Evolutionary conservation across 1,140 invertebrate genomes (phyloP), one percentile per base, ranked within the genome.

Genomic region (Alviniconcha marisindica): DNA sequence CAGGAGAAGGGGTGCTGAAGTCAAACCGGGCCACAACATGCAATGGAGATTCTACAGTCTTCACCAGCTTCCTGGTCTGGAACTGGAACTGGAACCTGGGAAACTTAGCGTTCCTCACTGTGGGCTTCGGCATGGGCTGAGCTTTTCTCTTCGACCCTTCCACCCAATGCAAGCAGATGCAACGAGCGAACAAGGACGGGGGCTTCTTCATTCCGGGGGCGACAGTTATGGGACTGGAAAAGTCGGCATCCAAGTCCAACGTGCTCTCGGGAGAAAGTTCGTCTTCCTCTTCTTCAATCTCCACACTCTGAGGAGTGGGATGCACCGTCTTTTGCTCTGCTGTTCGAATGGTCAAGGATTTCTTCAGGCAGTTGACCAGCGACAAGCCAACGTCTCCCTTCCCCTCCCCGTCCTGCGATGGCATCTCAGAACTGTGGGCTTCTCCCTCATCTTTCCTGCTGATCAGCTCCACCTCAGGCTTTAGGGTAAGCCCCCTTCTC

Each of bases 1-100:
- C 95, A 36, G 95, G 95, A 0, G 95, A 96, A 2, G 94, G 94
- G 74, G 92, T 94, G 54, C 94, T 92, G 92, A 96, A 96, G 79
- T 94, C 93, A 91, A 96, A 94, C 60, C 86, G 84, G 66, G 79
- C 83, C 21, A 92, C 84, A 28, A 80, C 56, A 14, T 87, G 21
- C 31, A 85, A 36, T 33, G 84, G 31, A 14, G 48, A 56, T 69
- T 21, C 33, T 18, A 63, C 74, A 14, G 77, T 42, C 31, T 31
- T 31, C 15, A 71, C 73, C 21, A 82, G 38, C 63, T 84, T 74
- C 38, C 79, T 85, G 28, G 78, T 87, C 83, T 90, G 89, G 28
- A 60, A 77, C 18, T 31, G 82, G 63, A 85, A 90, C 28, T 82
- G 86, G 63, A 90, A 90, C 71, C 83, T 85, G 28, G 31, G 66